Evolutionary conservation across 2,113 vertebrate species (phyloP), one percentile per base, ranked within the genome.

Genomic region (Brachionichthys hirsutus): DNA sequence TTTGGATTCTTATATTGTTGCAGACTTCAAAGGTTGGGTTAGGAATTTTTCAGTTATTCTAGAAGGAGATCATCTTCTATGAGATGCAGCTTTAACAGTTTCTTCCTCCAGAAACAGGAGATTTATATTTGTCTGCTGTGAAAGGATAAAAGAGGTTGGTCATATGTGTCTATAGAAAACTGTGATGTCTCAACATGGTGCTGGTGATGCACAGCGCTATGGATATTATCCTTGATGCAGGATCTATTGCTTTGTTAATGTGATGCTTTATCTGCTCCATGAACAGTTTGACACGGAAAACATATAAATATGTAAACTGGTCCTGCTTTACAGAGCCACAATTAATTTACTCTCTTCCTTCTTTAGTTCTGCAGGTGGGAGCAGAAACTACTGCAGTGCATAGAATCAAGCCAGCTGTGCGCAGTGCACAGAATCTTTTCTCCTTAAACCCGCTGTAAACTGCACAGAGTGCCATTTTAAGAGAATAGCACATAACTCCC

Each of bases 391-490:
- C 24, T 30, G 24, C 24, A 30, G 5, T 8, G 24, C 24, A 4
- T 30, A 22, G 11, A 17, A 19, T 19, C 46, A 48, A 6, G 12
- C 18, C 8, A 48, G 46, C 22, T 60, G 43, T 62, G 57, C 57
- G 15, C 45, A 72, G 34, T 60, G 45, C 24, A n/a, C 24, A 30
- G 5, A 1, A 66, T 42, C 36, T 62, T 59, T 68, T 35, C 51
- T 42, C 42, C 12, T 1, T 46, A 45, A 22, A 9, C 17, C 7
- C 20, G 2, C 19, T 57, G 36, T 14, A 38, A 38, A 43, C 20
- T n/a, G 38, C 48, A 24, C 54, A 41, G 34, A 72, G 44, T 20
- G 70, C 54, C 51, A 61, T 62, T 75, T 65, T 65, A 64, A 67
- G 16, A 74, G 44, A 63, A 62, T 34, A 62, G 52, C n/a, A 4